phyloP scores from a whole-genome alignment of 2,797 vertebrate genomes.

The Acomys russatus region DNA sequence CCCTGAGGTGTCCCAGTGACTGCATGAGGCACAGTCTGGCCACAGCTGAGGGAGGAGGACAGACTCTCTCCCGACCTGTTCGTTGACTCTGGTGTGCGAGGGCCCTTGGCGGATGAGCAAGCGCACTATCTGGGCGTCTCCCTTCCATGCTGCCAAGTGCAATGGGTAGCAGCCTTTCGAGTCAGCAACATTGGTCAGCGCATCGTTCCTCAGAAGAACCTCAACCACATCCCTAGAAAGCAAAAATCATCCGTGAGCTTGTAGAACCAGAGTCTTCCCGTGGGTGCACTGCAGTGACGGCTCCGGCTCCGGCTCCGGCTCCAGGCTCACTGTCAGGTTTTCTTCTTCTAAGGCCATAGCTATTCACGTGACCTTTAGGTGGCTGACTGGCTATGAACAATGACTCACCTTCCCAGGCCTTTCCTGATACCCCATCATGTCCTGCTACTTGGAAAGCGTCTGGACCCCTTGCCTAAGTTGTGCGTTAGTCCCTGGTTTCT shows the following conservation, averaged over 20 bases:
- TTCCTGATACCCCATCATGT: not conserved
- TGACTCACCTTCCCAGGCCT: not conserved
- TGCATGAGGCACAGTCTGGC: not conserved
- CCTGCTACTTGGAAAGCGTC: conserved; percentile 5
- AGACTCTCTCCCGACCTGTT: conserved; percentile 92
- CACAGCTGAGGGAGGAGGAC: conserved; percentile 36
- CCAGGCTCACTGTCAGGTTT: not conserved
- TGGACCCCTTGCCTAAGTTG: not conserved
- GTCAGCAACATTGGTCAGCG: conserved; percentile 97
- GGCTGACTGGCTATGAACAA: not conserved
- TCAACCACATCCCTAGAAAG: conserved; percentile 96
- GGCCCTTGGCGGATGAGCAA: conserved; percentile 98
- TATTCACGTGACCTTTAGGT: not conserved
- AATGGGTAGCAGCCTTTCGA: conserved; percentile 99
- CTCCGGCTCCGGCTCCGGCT: not conserved
- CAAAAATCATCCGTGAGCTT: conserved; percentile 67
- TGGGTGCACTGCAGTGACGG: not conserved
- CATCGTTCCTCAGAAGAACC: conserved; percentile 96
- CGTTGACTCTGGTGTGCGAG: conserved; percentile 97
- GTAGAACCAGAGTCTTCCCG: not conserved
- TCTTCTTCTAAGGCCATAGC: not conserved
- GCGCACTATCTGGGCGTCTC: conserved; percentile 96
- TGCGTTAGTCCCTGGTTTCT: conserved; percentile 8
- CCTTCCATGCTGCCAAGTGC: conserved; percentile 98
- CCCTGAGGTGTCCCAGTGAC: not conserved